Conservation (phyloP, 2,888 invertebrate species). For the Monochamus alternatus region DNA sequence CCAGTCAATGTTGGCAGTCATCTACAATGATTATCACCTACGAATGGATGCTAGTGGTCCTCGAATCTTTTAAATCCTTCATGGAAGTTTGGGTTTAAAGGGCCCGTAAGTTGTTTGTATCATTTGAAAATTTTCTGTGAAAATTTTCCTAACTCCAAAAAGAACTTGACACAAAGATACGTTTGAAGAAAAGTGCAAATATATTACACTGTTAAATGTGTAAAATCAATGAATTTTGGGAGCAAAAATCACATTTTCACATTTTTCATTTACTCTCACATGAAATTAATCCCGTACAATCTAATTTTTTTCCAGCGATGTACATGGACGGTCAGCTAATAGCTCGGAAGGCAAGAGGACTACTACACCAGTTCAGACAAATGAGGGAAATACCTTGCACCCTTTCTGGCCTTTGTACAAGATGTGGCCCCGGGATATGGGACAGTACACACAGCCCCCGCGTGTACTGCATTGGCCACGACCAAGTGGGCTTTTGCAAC, state of each 20-base stretch:
- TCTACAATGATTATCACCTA: too few relatives aligned
- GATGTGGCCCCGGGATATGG: conserved; percentile 95
- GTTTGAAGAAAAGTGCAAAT: too few relatives aligned
- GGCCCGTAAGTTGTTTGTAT: too few relatives aligned
- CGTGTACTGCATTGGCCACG: conserved; percentile 86
- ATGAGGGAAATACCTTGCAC: conserved; percentile 91
- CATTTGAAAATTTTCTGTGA: too few relatives aligned
- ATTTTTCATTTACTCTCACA: background rate
- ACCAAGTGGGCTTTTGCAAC: conserved; percentile 68
- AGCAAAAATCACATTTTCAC: background rate
- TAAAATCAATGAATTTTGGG: too few relatives aligned
- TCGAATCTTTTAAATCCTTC: too few relatives aligned
- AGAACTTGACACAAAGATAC: too few relatives aligned
- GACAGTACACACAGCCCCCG: conserved; percentile 92
- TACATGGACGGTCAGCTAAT: conserved; percentile 97
- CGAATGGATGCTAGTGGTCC: too few relatives aligned
- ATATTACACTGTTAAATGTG: too few relatives aligned
- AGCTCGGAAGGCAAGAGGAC: conserved; percentile 91
- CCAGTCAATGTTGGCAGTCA: too few relatives aligned
- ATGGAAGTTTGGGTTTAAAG: too few relatives aligned
- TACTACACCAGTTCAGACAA: conserved; percentile 93
- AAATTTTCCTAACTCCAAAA: too few relatives aligned
- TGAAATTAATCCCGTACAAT: background rate
- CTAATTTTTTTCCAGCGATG: conserved; percentile 79
- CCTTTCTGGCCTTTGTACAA: conserved; percentile 88